phyloP scores from a whole-genome alignment of 2,888 invertebrate species.

The Pogonocherus hispidulus region DNA sequence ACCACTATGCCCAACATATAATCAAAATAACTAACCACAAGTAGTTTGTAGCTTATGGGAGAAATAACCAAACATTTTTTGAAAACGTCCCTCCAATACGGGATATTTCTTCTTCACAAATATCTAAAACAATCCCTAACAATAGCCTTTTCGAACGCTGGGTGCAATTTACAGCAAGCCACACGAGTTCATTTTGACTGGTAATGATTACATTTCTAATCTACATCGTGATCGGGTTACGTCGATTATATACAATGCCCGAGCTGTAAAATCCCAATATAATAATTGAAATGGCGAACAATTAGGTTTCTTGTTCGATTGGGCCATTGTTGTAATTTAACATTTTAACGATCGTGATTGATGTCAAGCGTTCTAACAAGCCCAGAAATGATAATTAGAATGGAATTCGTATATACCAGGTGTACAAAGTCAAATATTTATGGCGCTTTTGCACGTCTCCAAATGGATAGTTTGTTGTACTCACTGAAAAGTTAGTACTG shows the following conservation, averaged over 20 bases:
- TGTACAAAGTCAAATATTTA: not conserved
- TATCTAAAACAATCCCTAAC: not conserved
- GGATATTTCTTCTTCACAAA: too few species aligned
- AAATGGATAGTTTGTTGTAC: too few species aligned
- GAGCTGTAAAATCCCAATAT: slow-evolving; percentile 39
- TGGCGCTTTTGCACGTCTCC: too few species aligned
- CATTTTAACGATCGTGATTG: slow-evolving; percentile 29
- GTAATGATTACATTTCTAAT: slow-evolving; percentile 51
- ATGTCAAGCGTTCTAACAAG: slow-evolving; percentile 33
- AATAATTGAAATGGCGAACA: slow-evolving; percentile 38
- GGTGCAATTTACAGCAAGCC: slow-evolving; percentile 15
- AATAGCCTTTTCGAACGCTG: not conserved
- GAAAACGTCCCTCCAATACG: too few species aligned
- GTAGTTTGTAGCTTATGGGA: too few species aligned
- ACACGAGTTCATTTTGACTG: slow-evolving; percentile 17
- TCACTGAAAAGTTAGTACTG: too few species aligned
- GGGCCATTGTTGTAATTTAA: slow-evolving; percentile 28
- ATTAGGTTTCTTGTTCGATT: slow-evolving; percentile 36
- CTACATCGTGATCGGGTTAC: slow-evolving; percentile 55
- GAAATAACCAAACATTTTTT: too few species aligned
- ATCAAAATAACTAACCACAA: too few species aligned
- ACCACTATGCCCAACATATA: too few species aligned
- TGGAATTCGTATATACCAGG: slow-evolving; percentile 15
- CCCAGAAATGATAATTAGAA: slow-evolving; percentile 26
- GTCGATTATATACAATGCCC: slow-evolving; percentile 41